Evolutionary conservation across 2,888 invertebrate species (phyloP).

Genomic region (Cheilosia pagana): DNA sequence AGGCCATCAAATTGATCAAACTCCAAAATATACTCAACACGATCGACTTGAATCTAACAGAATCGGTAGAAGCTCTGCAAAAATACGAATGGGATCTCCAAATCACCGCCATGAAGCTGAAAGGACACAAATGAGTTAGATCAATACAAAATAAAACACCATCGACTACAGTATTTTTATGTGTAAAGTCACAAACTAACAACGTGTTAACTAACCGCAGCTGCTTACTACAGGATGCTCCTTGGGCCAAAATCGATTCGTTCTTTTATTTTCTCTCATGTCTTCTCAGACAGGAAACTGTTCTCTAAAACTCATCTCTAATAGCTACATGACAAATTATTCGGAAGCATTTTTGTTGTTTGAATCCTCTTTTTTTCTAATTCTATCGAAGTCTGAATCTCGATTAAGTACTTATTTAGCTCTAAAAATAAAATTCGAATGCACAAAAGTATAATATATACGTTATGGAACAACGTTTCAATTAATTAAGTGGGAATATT

Average conservation of each 20-base stretch:
- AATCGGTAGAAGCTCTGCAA: slow-evolving; percentile 81
- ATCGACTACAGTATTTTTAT: slow-evolving; percentile 41
- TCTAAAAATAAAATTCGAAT: slow-evolving; percentile 41
- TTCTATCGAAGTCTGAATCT: slow-evolving; percentile 76
- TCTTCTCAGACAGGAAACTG: slow-evolving; percentile 4
- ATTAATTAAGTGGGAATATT: slow-evolving; percentile 9
- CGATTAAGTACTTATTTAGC: slow-evolving; percentile 76
- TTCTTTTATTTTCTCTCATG: background rate
- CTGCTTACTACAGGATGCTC: background rate
- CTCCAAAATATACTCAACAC: slow-evolving; percentile 81
- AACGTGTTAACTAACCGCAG: slow-evolving; percentile 23
- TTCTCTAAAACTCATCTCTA: slow-evolving; percentile 9
- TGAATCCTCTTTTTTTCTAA: slow-evolving; percentile 7
- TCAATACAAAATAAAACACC: slow-evolving; percentile 1
- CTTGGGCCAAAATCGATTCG: slow-evolving; percentile 45
- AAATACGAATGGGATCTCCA: slow-evolving; percentile 83
- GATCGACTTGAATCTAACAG: slow-evolving; percentile 79
- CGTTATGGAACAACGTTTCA: background rate
- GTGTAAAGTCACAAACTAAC: slow-evolving; percentile 58
- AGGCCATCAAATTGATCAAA: slow-evolving; percentile 89
- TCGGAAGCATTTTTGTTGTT: slow-evolving; percentile 10
- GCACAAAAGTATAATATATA: slow-evolving; percentile 18
- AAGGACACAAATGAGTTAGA: slow-evolving; percentile 72
- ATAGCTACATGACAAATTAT: slow-evolving; percentile 52
- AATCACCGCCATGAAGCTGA: slow-evolving; percentile 81